Percentiles rank a stretch among this genome's conserved stretches.
These are phyloP conservation scores for Lasiurus borealis DNA, from an alignment of 2,113 vertebrate genomes.

Conservation along the genomic window DNA sequence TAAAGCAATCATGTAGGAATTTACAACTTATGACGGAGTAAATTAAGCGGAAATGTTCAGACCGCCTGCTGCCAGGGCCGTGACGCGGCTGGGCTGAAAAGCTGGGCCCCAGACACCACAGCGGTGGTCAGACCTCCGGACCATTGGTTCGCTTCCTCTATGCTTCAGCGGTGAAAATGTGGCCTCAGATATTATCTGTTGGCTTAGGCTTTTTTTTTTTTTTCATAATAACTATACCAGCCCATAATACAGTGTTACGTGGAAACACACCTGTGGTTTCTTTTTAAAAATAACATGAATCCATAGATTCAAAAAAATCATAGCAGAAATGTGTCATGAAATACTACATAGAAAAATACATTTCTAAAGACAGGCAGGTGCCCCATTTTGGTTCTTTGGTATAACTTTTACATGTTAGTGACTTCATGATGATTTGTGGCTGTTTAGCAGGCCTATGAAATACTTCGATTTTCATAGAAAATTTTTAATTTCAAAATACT, in stretches of 20 bases:
- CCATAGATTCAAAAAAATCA: slow-evolving; percentile 26
- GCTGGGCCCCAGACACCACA: neutral
- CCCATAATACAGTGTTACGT: slow-evolving; percentile 22
- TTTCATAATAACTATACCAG: slow-evolving; percentile 12
- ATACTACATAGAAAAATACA: neutral
- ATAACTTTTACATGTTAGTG: neutral
- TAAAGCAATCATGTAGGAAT: too few species aligned
- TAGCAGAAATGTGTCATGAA: slow-evolving; percentile 37
- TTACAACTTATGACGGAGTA: neutral
- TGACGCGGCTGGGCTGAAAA: neutral
- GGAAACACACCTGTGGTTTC: slow-evolving; percentile 55
- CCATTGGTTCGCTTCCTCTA: slow-evolving; percentile 16
- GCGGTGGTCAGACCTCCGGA: neutral
- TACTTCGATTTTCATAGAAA: slow-evolving; percentile 45
- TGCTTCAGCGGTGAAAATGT: slow-evolving; percentile 36
- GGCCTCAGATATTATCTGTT: slow-evolving; percentile 44
- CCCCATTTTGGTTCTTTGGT: neutral
- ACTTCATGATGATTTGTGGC: slow-evolving; percentile 32
- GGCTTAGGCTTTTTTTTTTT: neutral
- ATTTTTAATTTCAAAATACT: slow-evolving; percentile 10
- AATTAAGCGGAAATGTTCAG: neutral
- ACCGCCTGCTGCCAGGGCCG: neutral
- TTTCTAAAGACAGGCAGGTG: slow-evolving; percentile 25
- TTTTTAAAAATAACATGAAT: slow-evolving; percentile 59
- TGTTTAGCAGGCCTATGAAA: neutral